A percentile compares a stretch with the other conserved stretches of the same genome.
Conservation (phyloP, 2,113 vertebrate species). For the Amphiprion percula region DNA sequence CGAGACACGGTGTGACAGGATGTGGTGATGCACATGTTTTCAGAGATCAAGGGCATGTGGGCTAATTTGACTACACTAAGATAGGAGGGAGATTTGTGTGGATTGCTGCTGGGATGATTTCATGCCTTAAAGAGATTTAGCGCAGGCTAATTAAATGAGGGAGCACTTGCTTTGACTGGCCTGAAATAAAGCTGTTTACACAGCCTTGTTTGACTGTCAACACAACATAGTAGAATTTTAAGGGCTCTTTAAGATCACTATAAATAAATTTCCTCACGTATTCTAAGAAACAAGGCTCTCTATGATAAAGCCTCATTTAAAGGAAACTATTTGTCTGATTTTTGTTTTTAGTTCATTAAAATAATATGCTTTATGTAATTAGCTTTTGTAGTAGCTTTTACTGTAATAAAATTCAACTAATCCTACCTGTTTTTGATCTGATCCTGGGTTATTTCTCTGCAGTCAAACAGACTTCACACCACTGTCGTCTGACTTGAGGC, state of each 20-base stretch:
- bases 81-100: constrained; percentile 66
- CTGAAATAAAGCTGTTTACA: constrained; percentile 50
- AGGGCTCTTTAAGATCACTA: background rate
- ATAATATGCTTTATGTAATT: too few relatives aligned
- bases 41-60: constrained; percentile 52
- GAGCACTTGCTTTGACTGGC: constrained; percentile 42
- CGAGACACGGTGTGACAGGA: constrained; percentile 7
- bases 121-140: constrained; percentile 77
- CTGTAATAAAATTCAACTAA: background rate
- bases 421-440: background rate
- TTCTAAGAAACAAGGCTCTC: background rate
- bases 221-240: constrained; percentile 1
- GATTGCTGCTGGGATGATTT: constrained; percentile 69
- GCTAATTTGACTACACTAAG: constrained; percentile 44
- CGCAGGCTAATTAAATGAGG: constrained; percentile 76
- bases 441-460: background rate
- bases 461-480: background rate
- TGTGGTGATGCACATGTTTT: constrained; percentile 38
- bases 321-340: too few relatives aligned
- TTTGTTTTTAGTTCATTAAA: too few relatives aligned
- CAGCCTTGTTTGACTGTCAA: constrained; percentile 11
- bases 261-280: background rate
- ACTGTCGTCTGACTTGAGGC: background rate
- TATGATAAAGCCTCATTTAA: too few relatives aligned
- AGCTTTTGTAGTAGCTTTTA: too few relatives aligned